Conservation (phyloP, 2,888 invertebrate species). For the Pollenia angustigena region DNA sequence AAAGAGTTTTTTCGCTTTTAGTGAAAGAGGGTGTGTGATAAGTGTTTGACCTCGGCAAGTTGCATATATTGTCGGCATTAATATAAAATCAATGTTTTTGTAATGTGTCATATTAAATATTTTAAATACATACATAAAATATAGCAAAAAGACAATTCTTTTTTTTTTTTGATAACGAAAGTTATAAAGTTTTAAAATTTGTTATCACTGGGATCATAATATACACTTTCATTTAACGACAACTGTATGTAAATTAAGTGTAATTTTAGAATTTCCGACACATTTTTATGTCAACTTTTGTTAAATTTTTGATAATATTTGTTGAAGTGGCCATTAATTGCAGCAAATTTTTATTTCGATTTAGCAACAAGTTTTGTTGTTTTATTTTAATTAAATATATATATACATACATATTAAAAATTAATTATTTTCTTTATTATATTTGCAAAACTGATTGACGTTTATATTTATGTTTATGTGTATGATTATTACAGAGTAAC, state of each 20-base stretch:
- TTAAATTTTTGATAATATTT: constrained; percentile 10
- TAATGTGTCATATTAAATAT: no score
- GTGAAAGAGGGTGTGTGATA: background rate
- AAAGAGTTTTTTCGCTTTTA: no score
- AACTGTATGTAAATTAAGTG: background rate
- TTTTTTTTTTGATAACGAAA: no score
- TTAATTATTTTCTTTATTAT: constrained; percentile 53
- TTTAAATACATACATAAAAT: no score
- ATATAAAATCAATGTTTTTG: background rate
- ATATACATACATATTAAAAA: constrained; percentile 26
- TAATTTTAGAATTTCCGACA: constrained; percentile 23
- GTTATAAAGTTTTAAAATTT: no score
- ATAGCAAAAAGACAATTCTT: no score
- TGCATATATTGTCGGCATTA: background rate
- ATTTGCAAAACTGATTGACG: constrained; percentile 50
- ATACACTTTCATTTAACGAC: background rate
- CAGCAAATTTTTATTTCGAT: constrained; percentile 23
- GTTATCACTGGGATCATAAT: background rate
- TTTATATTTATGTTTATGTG: constrained; percentile 39
- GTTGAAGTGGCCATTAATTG: constrained; percentile 38
- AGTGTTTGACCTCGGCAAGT: background rate
- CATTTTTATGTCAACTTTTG: constrained; percentile 6
- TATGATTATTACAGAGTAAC: constrained; percentile 25
- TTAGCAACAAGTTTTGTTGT: constrained; percentile 46
- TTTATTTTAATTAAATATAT: constrained; percentile 18